Percentiles rank a stretch among this genome's conserved stretches.
phyloP scores from a whole-genome alignment of 2,888 invertebrate genomes.

The Epistrophella euchroma region DNA sequence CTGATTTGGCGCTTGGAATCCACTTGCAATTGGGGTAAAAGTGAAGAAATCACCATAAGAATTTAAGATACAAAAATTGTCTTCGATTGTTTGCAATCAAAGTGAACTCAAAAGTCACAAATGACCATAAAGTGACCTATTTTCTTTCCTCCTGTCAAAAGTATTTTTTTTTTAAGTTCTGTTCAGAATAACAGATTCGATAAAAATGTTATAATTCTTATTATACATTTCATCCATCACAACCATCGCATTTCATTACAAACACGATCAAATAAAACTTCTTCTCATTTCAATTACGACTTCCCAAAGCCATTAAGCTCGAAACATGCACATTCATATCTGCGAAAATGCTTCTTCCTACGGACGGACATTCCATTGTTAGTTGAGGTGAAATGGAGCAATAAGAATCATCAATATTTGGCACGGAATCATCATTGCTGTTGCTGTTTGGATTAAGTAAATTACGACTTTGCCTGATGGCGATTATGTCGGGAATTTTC shows the following conservation, averaged over 20 bases:
- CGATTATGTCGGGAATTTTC: slow-evolving; percentile 34
- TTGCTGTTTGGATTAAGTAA: slow-evolving; percentile 21
- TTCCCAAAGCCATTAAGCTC: slow-evolving; percentile 61
- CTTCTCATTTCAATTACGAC: slow-evolving; percentile 45
- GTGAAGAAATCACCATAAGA: background rate
- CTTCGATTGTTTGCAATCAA: background rate
- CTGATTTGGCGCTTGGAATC: background rate
- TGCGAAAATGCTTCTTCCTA: slow-evolving; percentile 6
- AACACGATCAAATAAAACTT: slow-evolving; percentile 25
- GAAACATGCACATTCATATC: background rate
- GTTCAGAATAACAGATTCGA: background rate
- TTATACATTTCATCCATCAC: no score
- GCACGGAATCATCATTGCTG: slow-evolving; percentile 13
- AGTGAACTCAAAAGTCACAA: background rate
- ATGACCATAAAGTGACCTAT: slow-evolving; percentile 10
- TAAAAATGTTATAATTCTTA: background rate
- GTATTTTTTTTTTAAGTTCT: background rate
- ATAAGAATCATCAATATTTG: slow-evolving; percentile 18
- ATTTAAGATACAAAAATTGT: background rate
- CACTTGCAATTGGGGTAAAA: slow-evolving; percentile 27
- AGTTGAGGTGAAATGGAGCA: slow-evolving; percentile 21
- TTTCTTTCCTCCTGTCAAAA: background rate
- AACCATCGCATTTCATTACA: background rate
- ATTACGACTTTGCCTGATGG: slow-evolving; percentile 30
- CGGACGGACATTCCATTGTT: slow-evolving; percentile 22